Evolutionary conservation across 1,140 invertebrate species (phyloP), one percentile per base, ranked within the genome.

Genomic region (Oncopeltus fasciatus): DNA sequence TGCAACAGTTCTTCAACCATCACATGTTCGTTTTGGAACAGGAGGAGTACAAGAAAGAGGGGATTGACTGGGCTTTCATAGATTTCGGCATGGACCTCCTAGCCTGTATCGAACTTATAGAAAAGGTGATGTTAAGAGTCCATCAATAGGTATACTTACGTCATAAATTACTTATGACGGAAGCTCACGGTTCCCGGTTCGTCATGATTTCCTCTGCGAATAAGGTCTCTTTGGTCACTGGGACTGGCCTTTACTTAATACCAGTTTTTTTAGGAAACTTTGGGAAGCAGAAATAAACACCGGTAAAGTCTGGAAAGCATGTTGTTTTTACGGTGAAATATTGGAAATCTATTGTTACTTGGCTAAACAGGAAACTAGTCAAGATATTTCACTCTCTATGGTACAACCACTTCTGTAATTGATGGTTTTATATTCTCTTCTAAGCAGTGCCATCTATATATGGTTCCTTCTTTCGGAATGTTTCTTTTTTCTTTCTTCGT

Each of bases 21-120:
- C 92, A 95, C 85, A 96, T 95, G 92, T 95, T 95, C 79, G 92
- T 95, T 69, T 83, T 95, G 71, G 93, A 96, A 81, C 91, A 95
- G 85, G 91, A 94, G 80, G 93, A 96, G 76, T 97, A 97, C 81
- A 92, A 92, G 76, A 87, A 80, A 73, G 91, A 95, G 78, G 90
- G 89, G 72, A 95, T 96, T 78, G 81, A 91, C 66, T 96, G 93
- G 92, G 82, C 85, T 70, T 95, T 95, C 81, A 95, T 95, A 77
- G 92, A 95, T 84, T 95, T 96, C 79, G 92, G 92, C 78, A 94
- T 96, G 90, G 92, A 95, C 78, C 84, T 96, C 75, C 83, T 91
- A 73, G 90, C 90, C 75, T 94, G 90, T 86, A 95, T 96, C 80
- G 92, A 95, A 77, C 80, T 96, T 67, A 95, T 96, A 77, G 92